phyloP scores from a whole-genome alignment of 2,888 invertebrate genomes.

The Drosophila emarginata region DNA sequence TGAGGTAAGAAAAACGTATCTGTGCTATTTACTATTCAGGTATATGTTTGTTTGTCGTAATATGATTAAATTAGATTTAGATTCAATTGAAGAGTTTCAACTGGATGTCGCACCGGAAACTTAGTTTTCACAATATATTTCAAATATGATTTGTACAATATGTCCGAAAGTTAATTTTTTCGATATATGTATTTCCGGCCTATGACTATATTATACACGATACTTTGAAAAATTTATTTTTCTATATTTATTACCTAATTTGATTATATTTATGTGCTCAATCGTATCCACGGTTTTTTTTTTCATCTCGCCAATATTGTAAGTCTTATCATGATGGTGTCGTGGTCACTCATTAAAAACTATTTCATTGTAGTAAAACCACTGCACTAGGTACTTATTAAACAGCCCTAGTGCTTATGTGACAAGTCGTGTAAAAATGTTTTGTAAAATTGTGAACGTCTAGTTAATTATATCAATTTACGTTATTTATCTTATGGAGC shows the following conservation, averaged over 20 bases:
- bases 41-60: too few relatives aligned
- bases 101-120: too few relatives aligned
- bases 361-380: neutral
- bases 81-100: neutral
- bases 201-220: too few relatives aligned
- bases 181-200: too few relatives aligned
- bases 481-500: neutral
- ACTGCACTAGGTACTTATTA: neutral
- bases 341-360: neutral
- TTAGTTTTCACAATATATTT: too few relatives aligned
- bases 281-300: neutral
- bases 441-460: neutral
- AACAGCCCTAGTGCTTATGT: neutral
- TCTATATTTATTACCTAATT: neutral
- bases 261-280: neutral
- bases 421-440: neutral
- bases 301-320: neutral
- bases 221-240: too few relatives aligned
- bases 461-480: neutral
- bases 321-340: neutral
- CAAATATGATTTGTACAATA: too few relatives aligned
- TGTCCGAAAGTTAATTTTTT: too few relatives aligned
- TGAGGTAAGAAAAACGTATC: conserved; percentile 76
- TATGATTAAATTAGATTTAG: too few relatives aligned
- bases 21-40: neutral